A percentile compares a stretch with the other conserved stretches of the same genome.
phyloP scores from a whole-genome alignment of 2,888 invertebrate species.

The Glaucopsyche alexis region DNA sequence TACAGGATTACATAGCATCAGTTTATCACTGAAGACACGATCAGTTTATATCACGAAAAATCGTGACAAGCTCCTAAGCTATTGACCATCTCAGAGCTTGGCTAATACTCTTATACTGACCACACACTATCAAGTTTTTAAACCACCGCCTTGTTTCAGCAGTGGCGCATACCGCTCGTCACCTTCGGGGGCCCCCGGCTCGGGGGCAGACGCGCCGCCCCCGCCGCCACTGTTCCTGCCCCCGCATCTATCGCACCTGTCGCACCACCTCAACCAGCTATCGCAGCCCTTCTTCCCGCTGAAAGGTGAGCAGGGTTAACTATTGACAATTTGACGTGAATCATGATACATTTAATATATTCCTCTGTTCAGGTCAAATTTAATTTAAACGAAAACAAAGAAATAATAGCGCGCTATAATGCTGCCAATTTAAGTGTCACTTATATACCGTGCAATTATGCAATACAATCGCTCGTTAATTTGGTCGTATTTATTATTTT shows the following conservation, averaged over 20 bases:
- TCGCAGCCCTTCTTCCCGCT: conserved; percentile 91
- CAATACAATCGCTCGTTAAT: too few relatives aligned
- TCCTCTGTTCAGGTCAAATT: neutral
- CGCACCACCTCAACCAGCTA: conserved; percentile 82
- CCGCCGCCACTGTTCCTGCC: conserved; percentile 90
- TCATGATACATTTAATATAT: conserved; percentile 6
- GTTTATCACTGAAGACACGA: too few relatives aligned
- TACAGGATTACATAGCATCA: too few relatives aligned
- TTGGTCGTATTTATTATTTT: too few relatives aligned
- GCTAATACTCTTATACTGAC: too few relatives aligned
- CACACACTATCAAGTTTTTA: neutral
- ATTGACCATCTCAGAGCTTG: too few relatives aligned
- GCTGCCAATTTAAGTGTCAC: too few relatives aligned
- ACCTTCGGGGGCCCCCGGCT: conserved; percentile 58
- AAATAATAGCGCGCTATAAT: too few relatives aligned
- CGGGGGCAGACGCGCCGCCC: conserved; percentile 68
- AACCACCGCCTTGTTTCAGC: conserved; percentile 48
- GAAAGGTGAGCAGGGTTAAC: conserved; percentile 81
- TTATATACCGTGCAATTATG: too few relatives aligned
- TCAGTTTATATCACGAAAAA: too few relatives aligned
- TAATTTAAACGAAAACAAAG: too few relatives aligned
- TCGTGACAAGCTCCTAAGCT: too few relatives aligned
- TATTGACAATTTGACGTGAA: neutral
- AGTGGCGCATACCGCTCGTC: conserved; percentile 63
- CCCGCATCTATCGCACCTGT: conserved; percentile 87